Evolutionary conservation across 2,888 invertebrate genomes (phyloP).

Genomic region (Melanostoma mellinum): DNA sequence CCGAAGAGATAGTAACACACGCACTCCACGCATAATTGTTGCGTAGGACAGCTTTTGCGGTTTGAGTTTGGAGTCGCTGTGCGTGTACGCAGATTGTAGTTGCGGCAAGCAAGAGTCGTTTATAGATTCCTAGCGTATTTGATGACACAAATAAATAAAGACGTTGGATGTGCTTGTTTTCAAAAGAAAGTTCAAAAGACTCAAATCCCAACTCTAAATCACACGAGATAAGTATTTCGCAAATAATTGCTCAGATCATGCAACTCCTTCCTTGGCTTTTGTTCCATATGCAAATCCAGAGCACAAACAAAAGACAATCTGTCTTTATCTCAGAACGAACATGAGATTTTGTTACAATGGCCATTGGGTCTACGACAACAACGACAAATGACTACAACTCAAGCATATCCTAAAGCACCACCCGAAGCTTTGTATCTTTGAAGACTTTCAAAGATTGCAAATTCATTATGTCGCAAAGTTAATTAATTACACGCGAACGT

Average conservation of each 20-base stretch:
- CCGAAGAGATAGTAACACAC: constrained; percentile 7
- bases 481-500: constrained; percentile 68
- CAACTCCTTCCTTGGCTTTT: constrained; percentile 43
- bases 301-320: constrained; percentile 41
- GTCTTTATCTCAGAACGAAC: constrained; percentile 54
- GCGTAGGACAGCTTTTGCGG: constrained; percentile 1
- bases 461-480: constrained; percentile 58
- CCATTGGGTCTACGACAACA: constrained; percentile 52
- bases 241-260: constrained; percentile 59
- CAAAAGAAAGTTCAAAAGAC: constrained; percentile 64
- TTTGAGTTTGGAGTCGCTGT: too few relatives aligned
- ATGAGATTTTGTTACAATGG: constrained; percentile 68
- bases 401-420: constrained; percentile 1
- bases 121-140: constrained; percentile 45
- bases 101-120: neutral
- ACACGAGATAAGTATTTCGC: constrained; percentile 59
- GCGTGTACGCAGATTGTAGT: neutral
- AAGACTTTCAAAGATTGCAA: constrained; percentile 6
- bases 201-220: constrained; percentile 35
- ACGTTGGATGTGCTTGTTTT: constrained; percentile 5
- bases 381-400: constrained; percentile 56
- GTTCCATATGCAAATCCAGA: constrained; percentile 68
- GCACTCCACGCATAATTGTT: neutral
- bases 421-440: neutral
- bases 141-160: constrained; percentile 21